Base-by-base conservation (phyloP, 2,113 vertebrate genomes). In the Cyanoliseus patagonus region DNA sequence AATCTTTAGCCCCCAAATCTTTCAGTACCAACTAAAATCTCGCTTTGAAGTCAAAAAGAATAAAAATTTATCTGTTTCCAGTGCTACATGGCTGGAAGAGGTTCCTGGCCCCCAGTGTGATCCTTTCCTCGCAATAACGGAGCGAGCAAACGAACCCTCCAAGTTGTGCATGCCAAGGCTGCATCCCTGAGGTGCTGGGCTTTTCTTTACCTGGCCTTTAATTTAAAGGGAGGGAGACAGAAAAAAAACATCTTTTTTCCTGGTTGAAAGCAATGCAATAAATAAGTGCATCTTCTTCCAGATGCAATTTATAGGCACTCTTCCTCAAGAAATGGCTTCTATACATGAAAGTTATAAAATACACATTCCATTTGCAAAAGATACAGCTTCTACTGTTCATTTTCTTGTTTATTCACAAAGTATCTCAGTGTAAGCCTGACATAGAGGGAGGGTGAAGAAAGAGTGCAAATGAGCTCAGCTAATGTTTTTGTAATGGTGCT, bases 261-360 rank as follows among this genome's bases (percentile, higher is more conserved):
- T 62, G 8, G 41, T 49, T 89, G 91, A 76, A 91, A 90, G 30
- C 74, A 92, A 39, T 53, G 67, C 67, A 84, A 42, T 93, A 96
- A 97, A 89, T 95, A 96, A 95, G 67, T 39, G 66, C 46, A 83
- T 88, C 90, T 64, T 89, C 69, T 87, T 92, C 49, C 80, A 46
- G 83, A n/a, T 89, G 91, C 81, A 87, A 92, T 96, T 94, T 95
- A 94, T 94, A 87, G 77, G 59, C 77, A 46, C 17, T 79, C n/a
- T 69, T 94, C 83, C 91, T 92, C 73, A 92, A 95, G 92, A 97
- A 97, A 96, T 69, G 81, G 80, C 86, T 96, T 77, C 93, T 88
- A 3, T 55, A 46, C 77, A 41, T 59, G 86, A 77, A 89, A 91
- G 62, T 81, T 86, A 73, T 95, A 89, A 96, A 96, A 94, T 77